phyloP scores from a whole-genome alignment of 2,888 invertebrate species.

The Chaitophorus viminalis region DNA sequence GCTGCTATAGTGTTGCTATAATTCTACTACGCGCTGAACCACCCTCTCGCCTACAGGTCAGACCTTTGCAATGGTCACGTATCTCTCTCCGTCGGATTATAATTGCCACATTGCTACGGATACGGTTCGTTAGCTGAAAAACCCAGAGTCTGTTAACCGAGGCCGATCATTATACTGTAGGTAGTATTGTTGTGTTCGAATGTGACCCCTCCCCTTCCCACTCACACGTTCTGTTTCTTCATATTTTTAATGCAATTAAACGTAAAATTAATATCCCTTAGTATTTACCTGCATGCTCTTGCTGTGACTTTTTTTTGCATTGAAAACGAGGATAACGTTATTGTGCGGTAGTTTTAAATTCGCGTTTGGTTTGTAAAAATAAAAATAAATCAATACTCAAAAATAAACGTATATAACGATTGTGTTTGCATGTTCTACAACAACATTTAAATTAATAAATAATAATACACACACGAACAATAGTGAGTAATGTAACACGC shows the following conservation, averaged over 20 bases:
- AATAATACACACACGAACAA: not conserved
- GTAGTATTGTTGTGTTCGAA: not conserved
- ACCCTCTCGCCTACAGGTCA: not conserved
- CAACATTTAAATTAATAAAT: not conserved
- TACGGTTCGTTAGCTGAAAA: constrained; percentile 59
- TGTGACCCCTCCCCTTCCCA: no score
- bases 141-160: not conserved
- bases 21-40: not conserved
- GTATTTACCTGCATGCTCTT: not conserved
- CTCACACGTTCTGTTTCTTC: not conserved
- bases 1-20: not conserved
- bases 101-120: constrained; percentile 52
- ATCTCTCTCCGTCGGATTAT: constrained; percentile 41
- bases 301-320: not conserved
- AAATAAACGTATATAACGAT: not conserved
- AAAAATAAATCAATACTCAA: not conserved
- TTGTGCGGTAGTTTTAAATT: no score
- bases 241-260: not conserved
- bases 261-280: not conserved
- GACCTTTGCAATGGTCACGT: constrained; percentile 60
- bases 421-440: not conserved
- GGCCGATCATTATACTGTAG: constrained; percentile 26
- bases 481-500: not conserved
- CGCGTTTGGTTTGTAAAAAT: not conserved
- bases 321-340: not conserved